Base-by-base conservation (phyloP, 64 coral and sea anemone species). In the Actinia tenebrosa region DNA sequence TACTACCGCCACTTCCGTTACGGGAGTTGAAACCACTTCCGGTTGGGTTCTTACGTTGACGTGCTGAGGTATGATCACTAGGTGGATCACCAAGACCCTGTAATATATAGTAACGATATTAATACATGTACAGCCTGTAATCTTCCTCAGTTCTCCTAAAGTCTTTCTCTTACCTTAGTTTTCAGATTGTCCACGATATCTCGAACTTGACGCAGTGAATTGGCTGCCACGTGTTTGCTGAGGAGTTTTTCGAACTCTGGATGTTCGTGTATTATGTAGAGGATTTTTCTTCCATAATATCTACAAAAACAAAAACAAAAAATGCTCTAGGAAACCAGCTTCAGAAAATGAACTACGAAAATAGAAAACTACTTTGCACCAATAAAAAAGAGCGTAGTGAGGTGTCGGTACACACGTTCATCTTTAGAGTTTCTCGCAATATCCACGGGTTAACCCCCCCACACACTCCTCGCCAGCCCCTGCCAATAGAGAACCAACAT, bases 201-300 rank as follows among this genome's bases (percentile, higher is more conserved):
- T 60, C 83, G 91, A 78, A 90, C 89, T 80, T 90, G 89, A 20
- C 89, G 91, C 56, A 84, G 91, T 53, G 84, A 87, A 42, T 94
- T 98, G 10, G 90, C 82, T 17, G 88, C 85, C 3, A 98, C 89
- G 82, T 95, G 86, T 84, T 98, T 98, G 6, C 71, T 55, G 27
- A 98, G 86, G 59, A 88, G 88, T 80, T 86, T 98, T 17, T 98
- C 96, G 77, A 98, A 98, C 26, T 98, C 96, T n/a, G 93, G 89
- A 88, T 98, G 96, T 5, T 92, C 93, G 87, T 95, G 87, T 27
- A 98, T 89, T 82, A 88, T 89, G 77, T 68, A 87, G 5, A 98
- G 88, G 44, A 98, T 93, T 42, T 92, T 92, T 78, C 96, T 89
- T 53, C 93, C 96, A 44, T 95, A 98, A 84, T 98, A 98, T 72